Evolutionary conservation across 2,888 invertebrate genomes (phyloP), one percentile per base, ranked within the genome.

Genomic region (Caenorhabditis becei): DNA sequence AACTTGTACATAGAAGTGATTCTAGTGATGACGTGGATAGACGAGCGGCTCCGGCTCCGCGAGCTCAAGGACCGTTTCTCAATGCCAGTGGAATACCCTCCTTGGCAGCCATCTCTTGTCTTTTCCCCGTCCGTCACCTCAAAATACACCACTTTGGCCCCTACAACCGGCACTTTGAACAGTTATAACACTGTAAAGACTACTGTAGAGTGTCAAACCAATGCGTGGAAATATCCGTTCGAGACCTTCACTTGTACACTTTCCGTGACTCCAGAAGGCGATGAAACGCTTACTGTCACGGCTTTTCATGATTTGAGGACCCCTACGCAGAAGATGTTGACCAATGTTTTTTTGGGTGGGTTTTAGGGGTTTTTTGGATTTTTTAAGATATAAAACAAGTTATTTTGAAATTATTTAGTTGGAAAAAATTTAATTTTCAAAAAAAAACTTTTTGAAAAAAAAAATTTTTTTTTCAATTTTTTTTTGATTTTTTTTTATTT

Each of bases 141-240:
- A 0, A 81, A 77, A 49, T 70, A 77, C 65, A 67, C 63, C 11
- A 67, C 82, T 0, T 18, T 82, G 18, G 72, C 77, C 2, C 82
- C 82, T 3, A 54, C 69, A 11, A 63, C 63, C 1, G 82, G 82
- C 10, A 62, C 58, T 14, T 16, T 82, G 28, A 59, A 63, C 54
- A 77, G 58, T 59, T 82, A 74, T 47, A 74, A 32, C 35, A 77
- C 77, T 4, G 56, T 74, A 14, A 82, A 77, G 44, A 65, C 65
- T 11, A 58, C 65, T 5, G 44, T 88, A 11, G 71, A 77, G 11
- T 89, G 89, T 75, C 65, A 54, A 23, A 82, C 81, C 20, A 83
- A 86, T 14, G 78, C 75, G 10, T 90, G 90, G 90, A 88, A 87
- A 53, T 81, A 87, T 56, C 90, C 90, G 1, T 90, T 90, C 82